Conservation (phyloP, 2,797 vertebrate genomes). For the Taenioides sp. region DNA sequence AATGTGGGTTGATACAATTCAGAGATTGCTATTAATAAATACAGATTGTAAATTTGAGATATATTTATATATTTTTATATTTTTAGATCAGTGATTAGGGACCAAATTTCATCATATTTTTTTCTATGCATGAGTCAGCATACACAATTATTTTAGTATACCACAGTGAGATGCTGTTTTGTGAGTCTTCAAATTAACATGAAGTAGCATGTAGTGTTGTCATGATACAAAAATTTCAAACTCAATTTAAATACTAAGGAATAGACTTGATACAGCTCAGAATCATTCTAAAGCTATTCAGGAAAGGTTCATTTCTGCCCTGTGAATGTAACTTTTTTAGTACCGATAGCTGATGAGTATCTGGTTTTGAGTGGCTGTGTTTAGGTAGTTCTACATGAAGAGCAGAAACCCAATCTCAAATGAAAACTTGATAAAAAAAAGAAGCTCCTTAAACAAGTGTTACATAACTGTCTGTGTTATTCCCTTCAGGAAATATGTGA, state of each 20-base stretch:
- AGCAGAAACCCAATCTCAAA: background rate
- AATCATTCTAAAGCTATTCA: no score
- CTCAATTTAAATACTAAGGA: no score
- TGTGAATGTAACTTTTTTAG: no score
- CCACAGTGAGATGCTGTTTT: no score
- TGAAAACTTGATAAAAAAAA: background rate
- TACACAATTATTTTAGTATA: background rate
- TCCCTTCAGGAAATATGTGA: constrained; percentile 26
- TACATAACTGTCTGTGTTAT: constrained; percentile 19
- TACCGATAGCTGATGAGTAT: no score
- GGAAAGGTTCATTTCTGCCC: no score
- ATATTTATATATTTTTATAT: background rate
- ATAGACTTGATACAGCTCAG: no score
- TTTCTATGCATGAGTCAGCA: background rate
- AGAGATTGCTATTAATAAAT: background rate
- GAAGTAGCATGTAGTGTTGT: background rate
- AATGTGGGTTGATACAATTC: background rate
- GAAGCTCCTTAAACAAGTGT: background rate
- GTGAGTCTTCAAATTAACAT: background rate
- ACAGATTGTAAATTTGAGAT: background rate
- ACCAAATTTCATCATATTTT: no score
- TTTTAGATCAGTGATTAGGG: no score
- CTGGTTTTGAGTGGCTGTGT: background rate
- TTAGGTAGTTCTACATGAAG: background rate
- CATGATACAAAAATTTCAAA: no score